These are phyloP conservation scores for Drosophila auraria DNA, from an alignment of 1,140 invertebrate genomes.

Conservation along the genomic window DNA sequence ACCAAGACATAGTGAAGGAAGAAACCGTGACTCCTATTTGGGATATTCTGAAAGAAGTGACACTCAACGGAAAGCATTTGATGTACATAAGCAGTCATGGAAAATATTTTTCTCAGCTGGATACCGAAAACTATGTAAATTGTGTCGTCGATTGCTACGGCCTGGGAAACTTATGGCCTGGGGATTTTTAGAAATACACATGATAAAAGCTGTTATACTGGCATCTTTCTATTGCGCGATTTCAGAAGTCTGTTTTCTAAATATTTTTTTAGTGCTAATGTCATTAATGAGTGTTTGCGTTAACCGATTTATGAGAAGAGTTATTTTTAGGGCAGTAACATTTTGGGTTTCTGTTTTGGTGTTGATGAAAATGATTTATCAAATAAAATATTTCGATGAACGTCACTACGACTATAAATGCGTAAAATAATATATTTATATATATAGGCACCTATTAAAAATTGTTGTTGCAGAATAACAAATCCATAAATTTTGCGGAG, in stretches of 20 bases:
- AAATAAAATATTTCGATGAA: conserved; percentile 95
- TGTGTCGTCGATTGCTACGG: conserved; percentile 44
- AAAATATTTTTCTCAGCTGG: conserved; percentile 29
- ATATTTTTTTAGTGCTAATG: conserved; percentile 91
- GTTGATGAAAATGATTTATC: conserved; percentile 97
- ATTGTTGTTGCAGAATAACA: conserved; percentile 40
- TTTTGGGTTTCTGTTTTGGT: conserved; percentile 92
- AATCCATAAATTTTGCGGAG: conserved; percentile 90
- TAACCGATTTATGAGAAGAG: conserved; percentile 88
- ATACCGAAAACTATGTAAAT: conserved; percentile 24
- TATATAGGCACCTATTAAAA: not conserved
- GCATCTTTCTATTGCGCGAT: conserved; percentile 87
- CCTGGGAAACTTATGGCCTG: conserved; percentile 86
- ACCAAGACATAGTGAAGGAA: conserved; percentile 19
- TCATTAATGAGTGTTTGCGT: conserved; percentile 90
- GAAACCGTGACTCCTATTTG: not conserved
- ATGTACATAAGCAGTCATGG: conserved; percentile 32
- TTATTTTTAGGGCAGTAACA: conserved; percentile 92
- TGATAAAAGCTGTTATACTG: conserved; percentile 94
- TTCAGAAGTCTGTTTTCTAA: conserved; percentile 72
- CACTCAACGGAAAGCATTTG: not conserved
- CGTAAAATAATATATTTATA: conserved; percentile 32
- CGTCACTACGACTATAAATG: conserved; percentile 80
- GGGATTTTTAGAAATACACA: conserved; percentile 95
- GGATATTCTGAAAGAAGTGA: not conserved